Evolutionary conservation across 2,888 invertebrate species (phyloP).

Genomic region (Cotesia congregata): DNA sequence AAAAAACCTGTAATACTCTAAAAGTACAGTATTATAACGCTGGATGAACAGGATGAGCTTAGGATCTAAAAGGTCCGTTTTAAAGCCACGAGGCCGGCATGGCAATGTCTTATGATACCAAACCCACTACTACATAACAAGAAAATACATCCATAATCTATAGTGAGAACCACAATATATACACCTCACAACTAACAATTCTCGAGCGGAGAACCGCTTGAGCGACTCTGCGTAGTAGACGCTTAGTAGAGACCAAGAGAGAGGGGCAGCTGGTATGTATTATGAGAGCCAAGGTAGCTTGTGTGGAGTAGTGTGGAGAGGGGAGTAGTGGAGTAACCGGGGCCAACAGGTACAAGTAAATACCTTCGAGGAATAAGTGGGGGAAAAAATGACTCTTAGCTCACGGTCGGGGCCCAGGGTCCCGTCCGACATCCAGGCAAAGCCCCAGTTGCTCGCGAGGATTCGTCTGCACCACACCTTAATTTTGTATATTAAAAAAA

Average conservation of each 20-base stretch:
- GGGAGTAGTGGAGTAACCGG: conserved; percentile 39
- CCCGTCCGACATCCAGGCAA: conserved; percentile 59
- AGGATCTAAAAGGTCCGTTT: not conserved
- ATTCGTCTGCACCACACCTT: conserved; percentile 47
- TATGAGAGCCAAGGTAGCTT: conserved; percentile 32
- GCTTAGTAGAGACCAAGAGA: not conserved
- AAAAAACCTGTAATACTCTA: not conserved
- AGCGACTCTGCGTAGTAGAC: conserved; percentile 22
- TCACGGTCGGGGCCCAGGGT: conserved; percentile 62
- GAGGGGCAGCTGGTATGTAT: conserved; percentile 6
- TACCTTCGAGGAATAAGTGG: conserved; percentile 38
- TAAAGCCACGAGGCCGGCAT: not conserved
- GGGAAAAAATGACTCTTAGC: conserved; percentile 42
- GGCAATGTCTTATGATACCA: not conserved
- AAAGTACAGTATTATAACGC: not conserved
- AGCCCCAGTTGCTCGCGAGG: conserved; percentile 66
- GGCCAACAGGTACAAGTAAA: conserved; percentile 53
- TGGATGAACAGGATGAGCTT: not conserved
- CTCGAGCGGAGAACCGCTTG: conserved; percentile 17
- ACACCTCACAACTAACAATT: not conserved
- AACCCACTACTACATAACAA: too few species aligned
- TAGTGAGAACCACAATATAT: too few species aligned
- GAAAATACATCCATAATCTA: too few species aligned
- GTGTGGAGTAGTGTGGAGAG: conserved; percentile 8
- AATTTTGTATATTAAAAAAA: not conserved